Evolutionary conservation across 2,113 vertebrate species (phyloP).

Genomic region (Gasterosteus nipponicus): DNA sequence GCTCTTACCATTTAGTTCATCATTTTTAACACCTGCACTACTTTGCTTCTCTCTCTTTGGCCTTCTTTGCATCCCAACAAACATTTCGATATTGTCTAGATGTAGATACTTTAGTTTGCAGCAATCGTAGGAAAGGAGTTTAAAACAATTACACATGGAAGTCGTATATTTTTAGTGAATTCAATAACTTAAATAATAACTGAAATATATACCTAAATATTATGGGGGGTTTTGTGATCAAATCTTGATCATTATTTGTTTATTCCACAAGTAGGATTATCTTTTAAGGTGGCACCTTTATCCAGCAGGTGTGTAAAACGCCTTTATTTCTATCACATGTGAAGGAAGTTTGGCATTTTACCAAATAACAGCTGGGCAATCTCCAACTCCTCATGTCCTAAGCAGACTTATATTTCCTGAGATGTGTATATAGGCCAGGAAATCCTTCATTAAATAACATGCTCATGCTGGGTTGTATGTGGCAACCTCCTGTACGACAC

Average conservation of each 20-base stretch:
- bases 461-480: background rate
- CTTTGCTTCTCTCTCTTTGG: conserved; percentile 57
- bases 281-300: background rate
- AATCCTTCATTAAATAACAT: background rate
- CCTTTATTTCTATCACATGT: background rate
- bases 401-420: background rate
- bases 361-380: background rate
- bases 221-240: background rate
- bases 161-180: background rate
- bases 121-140: background rate
- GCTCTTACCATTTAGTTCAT: conserved; percentile 74
- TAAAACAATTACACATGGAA: background rate
- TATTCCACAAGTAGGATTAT: background rate
- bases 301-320: background rate
- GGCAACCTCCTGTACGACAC: conserved; percentile 5
- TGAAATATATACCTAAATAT: background rate
- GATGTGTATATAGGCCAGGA: background rate
- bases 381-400: background rate
- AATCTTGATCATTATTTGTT: background rate
- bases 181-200: background rate
- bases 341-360: background rate
- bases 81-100: conserved; percentile 50
- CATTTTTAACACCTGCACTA: conserved; percentile 50
- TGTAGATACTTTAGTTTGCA: conserved; percentile 3
- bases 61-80: conserved; percentile 80